These are phyloP conservation scores for Agonopterix heracliana DNA, from an alignment of 2,888 invertebrate species.

Conservation along the genomic window DNA sequence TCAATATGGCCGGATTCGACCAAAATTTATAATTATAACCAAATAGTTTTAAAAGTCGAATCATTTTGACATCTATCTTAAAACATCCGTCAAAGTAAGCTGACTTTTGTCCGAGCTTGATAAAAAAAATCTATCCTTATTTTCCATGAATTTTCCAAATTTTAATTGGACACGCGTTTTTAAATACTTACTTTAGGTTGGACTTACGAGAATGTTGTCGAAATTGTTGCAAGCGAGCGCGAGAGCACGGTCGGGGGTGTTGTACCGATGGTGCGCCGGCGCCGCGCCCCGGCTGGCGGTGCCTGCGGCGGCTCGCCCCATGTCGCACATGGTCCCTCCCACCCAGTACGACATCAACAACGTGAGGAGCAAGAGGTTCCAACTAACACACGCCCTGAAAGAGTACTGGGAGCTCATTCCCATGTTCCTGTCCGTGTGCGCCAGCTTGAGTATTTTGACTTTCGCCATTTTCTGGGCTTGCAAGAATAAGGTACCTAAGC, in stretches of 20 bases:
- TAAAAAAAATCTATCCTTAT: no score
- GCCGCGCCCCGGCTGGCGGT: conserved; percentile 9
- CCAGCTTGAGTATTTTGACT: conserved; percentile 24
- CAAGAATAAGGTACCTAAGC: conserved; percentile 52
- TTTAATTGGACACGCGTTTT: no score
- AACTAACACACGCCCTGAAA: conserved; percentile 21
- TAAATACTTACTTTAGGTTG: no score
- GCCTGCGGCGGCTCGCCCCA: neutral
- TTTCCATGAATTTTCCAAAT: no score
- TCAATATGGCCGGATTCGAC: no score
- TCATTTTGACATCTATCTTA: no score
- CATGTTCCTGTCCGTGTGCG: conserved; percentile 31
- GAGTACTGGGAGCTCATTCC: conserved; percentile 58
- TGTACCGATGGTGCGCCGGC: conserved; percentile 11
- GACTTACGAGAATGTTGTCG: no score
- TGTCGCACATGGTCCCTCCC: conserved; percentile 33
- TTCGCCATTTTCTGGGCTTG: conserved; percentile 32
- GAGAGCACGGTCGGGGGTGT: neutral
- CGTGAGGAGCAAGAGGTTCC: conserved; percentile 28
- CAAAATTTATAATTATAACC: no score
- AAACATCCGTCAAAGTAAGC: no score
- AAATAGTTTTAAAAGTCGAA: no score
- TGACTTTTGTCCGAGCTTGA: no score
- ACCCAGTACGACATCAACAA: conserved; percentile 49
- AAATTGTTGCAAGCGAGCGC: no score